These are phyloP conservation scores for Hipparchia sbordonii DNA, from an alignment of 2,888 invertebrate species.

Conservation along the genomic window DNA sequence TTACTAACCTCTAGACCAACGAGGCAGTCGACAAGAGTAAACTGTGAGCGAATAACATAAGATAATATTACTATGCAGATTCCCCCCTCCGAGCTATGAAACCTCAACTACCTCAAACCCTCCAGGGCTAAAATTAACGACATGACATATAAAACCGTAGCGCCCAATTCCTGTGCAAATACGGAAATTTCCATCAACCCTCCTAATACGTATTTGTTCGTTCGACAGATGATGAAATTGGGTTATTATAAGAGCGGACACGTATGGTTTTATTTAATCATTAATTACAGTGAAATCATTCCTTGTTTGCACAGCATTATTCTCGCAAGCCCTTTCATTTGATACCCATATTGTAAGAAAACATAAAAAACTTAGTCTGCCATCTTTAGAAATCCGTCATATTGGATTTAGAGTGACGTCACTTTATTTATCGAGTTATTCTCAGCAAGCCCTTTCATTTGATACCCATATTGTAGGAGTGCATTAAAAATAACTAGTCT, in stretches of 20 bases:
- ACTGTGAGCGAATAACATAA: background rate
- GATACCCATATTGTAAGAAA: no score
- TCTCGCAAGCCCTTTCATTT: no score
- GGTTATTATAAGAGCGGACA: constrained; percentile 1
- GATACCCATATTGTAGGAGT: no score
- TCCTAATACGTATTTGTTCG: constrained; percentile 13
- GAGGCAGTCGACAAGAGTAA: background rate
- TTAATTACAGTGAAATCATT: no score
- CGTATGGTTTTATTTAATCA: background rate
- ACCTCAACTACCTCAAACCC: background rate
- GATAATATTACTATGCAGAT: background rate
- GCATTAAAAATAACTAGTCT: no score
- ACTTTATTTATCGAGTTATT: no score
- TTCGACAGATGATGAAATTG: background rate
- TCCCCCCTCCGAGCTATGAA: background rate
- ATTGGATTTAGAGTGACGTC: no score
- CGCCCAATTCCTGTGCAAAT: constrained; percentile 3
- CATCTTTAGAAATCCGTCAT: no score
- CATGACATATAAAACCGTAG: background rate
- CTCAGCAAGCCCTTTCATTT: no score
- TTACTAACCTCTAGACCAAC: no score
- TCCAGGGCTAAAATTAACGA: background rate
- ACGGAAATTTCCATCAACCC: constrained; percentile 5
- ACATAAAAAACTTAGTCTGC: no score
- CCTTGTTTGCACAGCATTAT: no score